Evolutionary conservation across 2,113 vertebrate genomes (phyloP).

Genomic region (Cyprichromis sp.): DNA sequence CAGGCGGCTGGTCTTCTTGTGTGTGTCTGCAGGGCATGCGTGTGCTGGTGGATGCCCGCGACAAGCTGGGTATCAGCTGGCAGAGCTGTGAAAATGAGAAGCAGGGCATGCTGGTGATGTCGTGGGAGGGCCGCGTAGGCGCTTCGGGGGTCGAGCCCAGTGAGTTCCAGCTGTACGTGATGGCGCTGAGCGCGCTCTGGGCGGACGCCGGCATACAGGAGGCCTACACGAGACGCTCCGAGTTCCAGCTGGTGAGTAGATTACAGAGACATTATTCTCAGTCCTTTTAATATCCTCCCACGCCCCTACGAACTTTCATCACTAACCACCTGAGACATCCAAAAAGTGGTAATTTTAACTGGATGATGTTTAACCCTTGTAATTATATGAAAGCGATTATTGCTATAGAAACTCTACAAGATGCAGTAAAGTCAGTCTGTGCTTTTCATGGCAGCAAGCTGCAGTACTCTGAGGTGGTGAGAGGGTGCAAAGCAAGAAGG

Average conservation of each 20-base stretch:
- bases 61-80: conserved; percentile 93
- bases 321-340: not conserved
- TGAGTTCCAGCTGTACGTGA: conserved; percentile 91
- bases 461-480: not conserved
- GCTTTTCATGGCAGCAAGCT: not conserved
- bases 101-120: conserved; percentile 95
- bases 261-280: not conserved
- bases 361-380: not conserved
- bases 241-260: conserved; percentile 94
- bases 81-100: conserved; percentile 93
- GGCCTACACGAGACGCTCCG: conserved; percentile 85
- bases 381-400: not conserved
- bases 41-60: conserved; percentile 91
- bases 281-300: not conserved
- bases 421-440: not conserved
- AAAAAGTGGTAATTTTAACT: not conserved
- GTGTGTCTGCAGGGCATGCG: conserved; percentile 78
- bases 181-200: conserved; percentile 83
- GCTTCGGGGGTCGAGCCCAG: conserved; percentile 82
- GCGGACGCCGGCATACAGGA: conserved; percentile 83
- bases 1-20: not conserved
- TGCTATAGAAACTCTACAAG: not conserved
- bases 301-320: not conserved
- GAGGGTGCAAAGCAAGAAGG: not conserved
- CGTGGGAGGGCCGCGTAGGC: conserved; percentile 87